phyloP scores from a whole-genome alignment of 2,797 vertebrate genomes.

The Schizothorax lantsangensis region DNA sequence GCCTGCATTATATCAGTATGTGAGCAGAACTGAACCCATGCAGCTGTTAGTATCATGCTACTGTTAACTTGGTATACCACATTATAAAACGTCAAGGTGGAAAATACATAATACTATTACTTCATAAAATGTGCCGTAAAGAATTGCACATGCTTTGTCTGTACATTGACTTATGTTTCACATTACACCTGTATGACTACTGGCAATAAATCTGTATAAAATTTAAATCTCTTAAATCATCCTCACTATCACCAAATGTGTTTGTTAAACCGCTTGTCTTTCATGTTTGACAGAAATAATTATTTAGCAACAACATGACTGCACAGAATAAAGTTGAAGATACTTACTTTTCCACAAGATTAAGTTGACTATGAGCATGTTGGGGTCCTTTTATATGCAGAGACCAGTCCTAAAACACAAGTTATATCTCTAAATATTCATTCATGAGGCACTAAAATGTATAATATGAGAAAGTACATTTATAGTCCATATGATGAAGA shows the following conservation, averaged over 20 bases:
- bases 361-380: constrained; percentile 77
- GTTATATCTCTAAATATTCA: constrained; percentile 15
- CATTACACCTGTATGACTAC: background rate
- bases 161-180: background rate
- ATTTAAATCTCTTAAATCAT: no score
- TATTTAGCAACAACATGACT: background rate
- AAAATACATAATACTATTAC: background rate
- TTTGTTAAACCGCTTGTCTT: background rate
- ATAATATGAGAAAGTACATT: background rate
- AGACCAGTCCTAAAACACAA: constrained; percentile 73
- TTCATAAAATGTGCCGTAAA: background rate
- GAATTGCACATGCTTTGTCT: background rate
- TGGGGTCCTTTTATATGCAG: constrained; percentile 69
- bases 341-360: constrained; percentile 73
- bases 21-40: background rate
- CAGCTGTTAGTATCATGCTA: background rate
- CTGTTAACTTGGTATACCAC: background rate
- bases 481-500: background rate
- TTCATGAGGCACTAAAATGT: background rate
- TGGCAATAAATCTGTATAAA: no score
- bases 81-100: background rate
- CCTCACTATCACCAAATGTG: background rate
- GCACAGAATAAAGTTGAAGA: background rate
- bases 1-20: background rate
- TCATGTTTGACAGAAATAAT: background rate